A percentile compares a stretch with the other conserved stretches of the same genome.
These are phyloP conservation scores for Megaceryle alcyon DNA, from an alignment of 2,797 vertebrate species.

Conservation along the genomic window DNA sequence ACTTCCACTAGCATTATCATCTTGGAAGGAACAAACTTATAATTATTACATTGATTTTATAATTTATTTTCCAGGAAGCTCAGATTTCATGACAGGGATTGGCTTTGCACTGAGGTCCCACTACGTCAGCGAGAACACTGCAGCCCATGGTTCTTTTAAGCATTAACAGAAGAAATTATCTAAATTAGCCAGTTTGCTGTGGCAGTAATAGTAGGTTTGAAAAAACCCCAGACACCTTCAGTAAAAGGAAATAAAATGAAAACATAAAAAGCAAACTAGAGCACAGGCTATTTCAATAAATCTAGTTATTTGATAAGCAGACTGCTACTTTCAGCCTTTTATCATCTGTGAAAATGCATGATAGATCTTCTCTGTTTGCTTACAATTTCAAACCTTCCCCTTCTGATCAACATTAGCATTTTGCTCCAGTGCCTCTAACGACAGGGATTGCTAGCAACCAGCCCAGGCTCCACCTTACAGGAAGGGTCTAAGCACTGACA, in stretches of 20 bases:
- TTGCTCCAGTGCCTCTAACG: not conserved
- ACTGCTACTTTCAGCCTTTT: constrained; percentile 14
- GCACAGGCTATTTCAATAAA: constrained; percentile 48
- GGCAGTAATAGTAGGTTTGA: not conserved
- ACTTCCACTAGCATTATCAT: not conserved
- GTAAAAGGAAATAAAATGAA: constrained; percentile 46
- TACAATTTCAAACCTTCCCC: constrained; percentile 24
- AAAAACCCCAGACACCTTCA: not conserved
- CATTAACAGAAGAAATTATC: constrained; percentile 23
- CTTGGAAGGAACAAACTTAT: constrained; percentile 18
- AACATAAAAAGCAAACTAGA: constrained; percentile 26
- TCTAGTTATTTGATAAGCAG: constrained; percentile 69
- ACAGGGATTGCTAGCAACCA: not conserved
- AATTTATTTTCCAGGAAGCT: constrained; percentile 55
- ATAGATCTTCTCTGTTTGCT: constrained; percentile 41
- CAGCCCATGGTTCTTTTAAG: not conserved
- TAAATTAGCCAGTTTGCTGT: constrained; percentile 22
- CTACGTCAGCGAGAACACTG: not conserved
- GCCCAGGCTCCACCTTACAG: not conserved
- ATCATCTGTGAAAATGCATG: constrained; percentile 8
- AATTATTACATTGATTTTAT: constrained; percentile 48
- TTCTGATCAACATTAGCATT: constrained; percentile 39
- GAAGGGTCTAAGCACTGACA: not conserved
- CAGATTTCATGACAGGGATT: not conserved
- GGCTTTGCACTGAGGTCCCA: not conserved